A percentile compares a stretch with the other conserved stretches of the same genome.
These are phyloP conservation scores for Podarcis siculus DNA, from an alignment of 2,797 vertebrate species.

Conservation along the genomic window DNA sequence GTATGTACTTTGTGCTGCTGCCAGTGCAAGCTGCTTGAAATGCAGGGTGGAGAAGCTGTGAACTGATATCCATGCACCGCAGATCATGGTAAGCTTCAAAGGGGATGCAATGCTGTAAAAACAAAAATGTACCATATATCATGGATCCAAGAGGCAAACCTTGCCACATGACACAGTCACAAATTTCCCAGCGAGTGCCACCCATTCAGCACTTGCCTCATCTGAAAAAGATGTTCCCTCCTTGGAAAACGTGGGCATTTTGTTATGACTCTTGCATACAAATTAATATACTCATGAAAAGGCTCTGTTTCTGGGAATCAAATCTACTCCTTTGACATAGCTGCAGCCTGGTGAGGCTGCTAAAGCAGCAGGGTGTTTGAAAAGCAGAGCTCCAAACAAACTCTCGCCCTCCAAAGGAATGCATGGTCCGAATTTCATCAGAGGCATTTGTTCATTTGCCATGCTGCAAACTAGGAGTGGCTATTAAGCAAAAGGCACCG, in stretches of 20 bases:
- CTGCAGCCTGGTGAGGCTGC: slow-evolving; percentile 28
- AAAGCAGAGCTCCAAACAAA: slow-evolving; percentile 41
- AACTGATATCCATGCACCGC: slow-evolving; percentile 52
- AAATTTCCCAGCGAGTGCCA: slow-evolving; percentile 31
- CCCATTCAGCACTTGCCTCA: not conserved
- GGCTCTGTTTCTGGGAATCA: slow-evolving; percentile 37
- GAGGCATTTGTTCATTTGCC: slow-evolving; percentile 44
- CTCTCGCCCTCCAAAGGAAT: slow-evolving; percentile 27
- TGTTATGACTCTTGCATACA: slow-evolving; percentile 48
- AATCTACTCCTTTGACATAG: slow-evolving; percentile 39
- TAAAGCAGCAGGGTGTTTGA: slow-evolving; percentile 42
- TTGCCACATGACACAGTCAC: slow-evolving; percentile 18
- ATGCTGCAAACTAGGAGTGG: slow-evolving; percentile 45
- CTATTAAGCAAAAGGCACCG: slow-evolving; percentile 30
- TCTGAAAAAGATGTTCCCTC: slow-evolving; percentile 1
- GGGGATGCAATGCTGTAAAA: slow-evolving; percentile 54
- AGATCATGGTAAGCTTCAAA: slow-evolving; percentile 61
- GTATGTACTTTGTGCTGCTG: slow-evolving; percentile 67
- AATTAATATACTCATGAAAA: slow-evolving; percentile 45
- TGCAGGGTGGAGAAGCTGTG: slow-evolving; percentile 47
- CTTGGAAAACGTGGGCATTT: slow-evolving; percentile 20
- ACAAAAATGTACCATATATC: slow-evolving; percentile 46
- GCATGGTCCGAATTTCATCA: slow-evolving; percentile 28
- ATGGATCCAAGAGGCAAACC: slow-evolving; percentile 32
- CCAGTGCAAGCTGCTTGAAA: slow-evolving; percentile 58